phyloP scores from a whole-genome alignment of 2,797 vertebrate genomes.

The Trachops cirrhosus region DNA sequence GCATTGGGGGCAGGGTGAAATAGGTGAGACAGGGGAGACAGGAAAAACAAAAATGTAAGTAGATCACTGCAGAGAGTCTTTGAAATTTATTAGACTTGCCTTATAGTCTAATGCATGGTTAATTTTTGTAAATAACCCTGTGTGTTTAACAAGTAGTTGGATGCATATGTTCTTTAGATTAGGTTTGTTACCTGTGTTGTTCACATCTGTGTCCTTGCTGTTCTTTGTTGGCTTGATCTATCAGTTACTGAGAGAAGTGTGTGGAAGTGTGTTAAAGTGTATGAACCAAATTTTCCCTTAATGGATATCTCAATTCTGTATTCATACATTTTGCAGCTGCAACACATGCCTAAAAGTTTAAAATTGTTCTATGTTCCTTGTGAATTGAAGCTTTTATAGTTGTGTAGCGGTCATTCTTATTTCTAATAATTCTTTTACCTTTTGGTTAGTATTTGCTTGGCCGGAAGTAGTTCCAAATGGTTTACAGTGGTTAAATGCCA shows the following conservation, averaged over 20 bases:
- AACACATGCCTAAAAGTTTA: slow-evolving; percentile 1
- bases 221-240: slow-evolving; percentile 6
- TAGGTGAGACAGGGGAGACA: background rate
- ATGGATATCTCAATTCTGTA: slow-evolving; percentile 14
- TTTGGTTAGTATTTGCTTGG: slow-evolving; percentile 12
- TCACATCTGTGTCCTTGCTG: background rate
- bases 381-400: slow-evolving; percentile 45
- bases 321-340: background rate
- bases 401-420: slow-evolving; percentile 10
- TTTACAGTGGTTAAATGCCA: background rate
- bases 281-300: slow-evolving; percentile 20
- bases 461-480: slow-evolving; percentile 13
- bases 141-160: background rate
- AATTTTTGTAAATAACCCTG: slow-evolving; percentile 12
- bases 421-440: slow-evolving; percentile 32
- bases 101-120: background rate
- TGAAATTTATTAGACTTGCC: background rate
- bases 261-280: background rate
- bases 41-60: background rate
- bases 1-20: background rate
- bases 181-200: background rate
- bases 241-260: background rate
- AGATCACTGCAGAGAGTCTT: background rate
- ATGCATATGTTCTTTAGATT: background rate
- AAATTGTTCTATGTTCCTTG: slow-evolving; percentile 12